Evolutionary conservation across 2,113 vertebrate genomes (phyloP).

Genomic region (Macquaria australasica): DNA sequence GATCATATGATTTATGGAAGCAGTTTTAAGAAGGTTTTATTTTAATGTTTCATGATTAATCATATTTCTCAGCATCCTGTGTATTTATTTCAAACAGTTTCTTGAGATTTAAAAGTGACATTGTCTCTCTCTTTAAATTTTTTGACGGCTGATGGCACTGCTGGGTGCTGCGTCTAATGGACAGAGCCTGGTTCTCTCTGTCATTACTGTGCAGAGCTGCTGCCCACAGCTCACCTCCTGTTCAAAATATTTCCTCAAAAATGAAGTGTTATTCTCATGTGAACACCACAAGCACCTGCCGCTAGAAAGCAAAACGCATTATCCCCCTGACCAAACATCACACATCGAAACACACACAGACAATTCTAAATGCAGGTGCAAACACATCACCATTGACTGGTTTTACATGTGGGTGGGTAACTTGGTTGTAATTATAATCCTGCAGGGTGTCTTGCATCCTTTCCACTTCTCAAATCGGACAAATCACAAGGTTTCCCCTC

Average conservation of each 20-base stretch:
- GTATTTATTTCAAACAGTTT: conserved; percentile 8
- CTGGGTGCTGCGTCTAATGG: conserved; percentile 11
- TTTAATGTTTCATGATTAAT: not conserved
- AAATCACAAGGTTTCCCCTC: not conserved
- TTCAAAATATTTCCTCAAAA: conserved; percentile 36
- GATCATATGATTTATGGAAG: conserved; percentile 32
- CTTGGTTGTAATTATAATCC: not conserved
- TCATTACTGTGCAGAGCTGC: conserved; percentile 20
- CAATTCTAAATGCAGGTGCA: conserved; percentile 5
- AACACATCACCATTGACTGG: conserved; percentile 12
- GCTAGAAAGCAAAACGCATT: conserved; percentile 41
- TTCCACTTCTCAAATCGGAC: conserved; percentile 28
- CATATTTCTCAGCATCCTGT: not conserved
- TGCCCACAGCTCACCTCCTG: conserved; percentile 26
- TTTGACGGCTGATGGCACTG: not conserved
- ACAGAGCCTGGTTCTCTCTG: conserved; percentile 8
- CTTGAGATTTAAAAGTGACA: conserved; percentile 1
- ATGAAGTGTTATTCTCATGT: conserved; percentile 55
- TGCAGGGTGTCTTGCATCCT: not conserved
- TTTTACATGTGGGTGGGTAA: conserved; percentile 21
- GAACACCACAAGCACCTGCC: conserved; percentile 39
- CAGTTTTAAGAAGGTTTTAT: conserved; percentile 28
- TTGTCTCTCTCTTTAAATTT: not conserved
- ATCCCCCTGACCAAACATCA: conserved; percentile 40
- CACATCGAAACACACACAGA: conserved; percentile 36